Base-by-base conservation (phyloP, 2,113 vertebrate species). In the Ceyx margarethae region DNA sequence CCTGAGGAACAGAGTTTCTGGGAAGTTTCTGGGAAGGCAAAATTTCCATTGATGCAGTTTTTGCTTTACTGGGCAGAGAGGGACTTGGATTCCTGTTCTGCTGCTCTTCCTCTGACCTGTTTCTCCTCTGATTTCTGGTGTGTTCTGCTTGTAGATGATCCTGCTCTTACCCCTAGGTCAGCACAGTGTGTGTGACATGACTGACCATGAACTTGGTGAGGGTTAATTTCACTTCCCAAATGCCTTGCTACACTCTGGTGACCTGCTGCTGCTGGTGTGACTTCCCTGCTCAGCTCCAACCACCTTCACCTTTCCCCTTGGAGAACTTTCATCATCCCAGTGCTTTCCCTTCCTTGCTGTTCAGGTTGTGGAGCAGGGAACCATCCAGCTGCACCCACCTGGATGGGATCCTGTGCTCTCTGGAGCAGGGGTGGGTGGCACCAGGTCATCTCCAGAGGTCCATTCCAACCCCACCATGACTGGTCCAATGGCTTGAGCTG, bases 161-260 rank as follows among this genome's bases (percentile, higher is more conserved):
- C 7, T 9, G 35, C 64, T 45, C 7, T 6, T 75, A 17, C 10
- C 50, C 1, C 0, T 1, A 5, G 53, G 37, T 40, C 1, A 2
- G 3, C 4, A 1, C 57, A 66, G 65, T 1, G 0, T 0, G 1
- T 7, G 19, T 71, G 81, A 66, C 3, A 0, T n/a, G 10, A 2
- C 45, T 23, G 35, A 22, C 45, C 29, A 21, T n/a, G 82, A n/a
- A 17, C 13, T 48, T 6, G 8, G 4, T 62, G 56, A 62, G 68
- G 42, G 22, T 74, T 5, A 6, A 11, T 74, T 89, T 48, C 57
- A 37, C 12, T 48, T 79, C 29, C 51, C 62, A 11, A 74, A 64
- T 67, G 28, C 67, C 33, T 53, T 60, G 12, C 66, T 57, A 0
- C 17, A 10, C 60, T 21, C 35, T 10, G 58, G 37, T 53, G 10